These are phyloP conservation scores for Salminus brasiliensis DNA, from an alignment of 2,113 vertebrate genomes.

Conservation along the genomic window DNA sequence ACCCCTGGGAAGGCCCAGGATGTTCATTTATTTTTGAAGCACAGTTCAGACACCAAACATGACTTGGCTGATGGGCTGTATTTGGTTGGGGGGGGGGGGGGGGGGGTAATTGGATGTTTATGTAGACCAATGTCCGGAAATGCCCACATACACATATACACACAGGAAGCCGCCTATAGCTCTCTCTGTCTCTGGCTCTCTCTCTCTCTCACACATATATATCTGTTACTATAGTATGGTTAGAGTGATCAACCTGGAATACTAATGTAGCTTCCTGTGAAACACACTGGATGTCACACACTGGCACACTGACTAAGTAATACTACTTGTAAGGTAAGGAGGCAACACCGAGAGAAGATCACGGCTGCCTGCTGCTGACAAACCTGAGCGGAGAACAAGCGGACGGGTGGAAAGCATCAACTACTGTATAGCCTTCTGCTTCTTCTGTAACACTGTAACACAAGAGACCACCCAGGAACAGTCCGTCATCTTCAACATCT, in stretches of 20 bases:
- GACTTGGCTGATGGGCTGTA: no score
- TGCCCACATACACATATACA: conserved; percentile 12
- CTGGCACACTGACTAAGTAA: not conserved
- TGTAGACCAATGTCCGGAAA: not conserved
- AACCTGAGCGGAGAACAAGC: not conserved
- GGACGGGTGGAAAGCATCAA: conserved; percentile 55
- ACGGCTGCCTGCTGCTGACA: conserved; percentile 43
- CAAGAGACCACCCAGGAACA: conserved; percentile 51
- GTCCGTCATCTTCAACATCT: conserved; percentile 51
- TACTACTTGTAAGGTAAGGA: not conserved
- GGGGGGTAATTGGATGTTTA: no score
- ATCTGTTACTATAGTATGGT: not conserved
- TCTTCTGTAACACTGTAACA: conserved; percentile 75
- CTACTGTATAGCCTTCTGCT: conserved; percentile 73
- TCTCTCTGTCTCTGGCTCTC: no score
- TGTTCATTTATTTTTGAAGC: no score
- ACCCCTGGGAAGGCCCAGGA: no score
- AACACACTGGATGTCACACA: conserved; percentile 6
- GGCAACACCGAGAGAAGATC: not conserved
- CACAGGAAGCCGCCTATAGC: not conserved
- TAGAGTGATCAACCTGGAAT: not conserved
- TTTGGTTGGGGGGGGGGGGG: no score
- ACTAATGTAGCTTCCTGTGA: conserved; percentile 21
- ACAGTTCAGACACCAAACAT: no score
- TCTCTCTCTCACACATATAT: conserved; percentile 14